phyloP scores from a whole-genome alignment of 2,888 invertebrate genomes.

The Chromoteleia sp. region DNA sequence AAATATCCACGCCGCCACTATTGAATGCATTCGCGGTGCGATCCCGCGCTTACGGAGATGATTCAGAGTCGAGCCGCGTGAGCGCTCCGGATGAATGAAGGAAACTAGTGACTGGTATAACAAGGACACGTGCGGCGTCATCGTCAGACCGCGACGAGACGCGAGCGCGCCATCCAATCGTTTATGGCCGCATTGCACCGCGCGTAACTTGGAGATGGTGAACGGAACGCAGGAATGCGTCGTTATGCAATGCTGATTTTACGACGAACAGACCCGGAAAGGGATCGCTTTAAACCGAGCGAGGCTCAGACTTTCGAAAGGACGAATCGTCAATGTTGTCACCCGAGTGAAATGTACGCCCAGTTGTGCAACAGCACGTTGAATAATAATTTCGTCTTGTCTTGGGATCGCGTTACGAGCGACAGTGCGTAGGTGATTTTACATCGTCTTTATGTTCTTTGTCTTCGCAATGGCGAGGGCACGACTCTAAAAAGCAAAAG shows the following conservation, averaged over 20 bases:
- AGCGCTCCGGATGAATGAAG: constrained; percentile 48
- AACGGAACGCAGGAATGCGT: constrained; percentile 39
- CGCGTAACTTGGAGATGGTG: constrained; percentile 22
- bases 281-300: background rate
- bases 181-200: constrained; percentile 17
- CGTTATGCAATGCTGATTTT: constrained; percentile 42
- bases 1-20: constrained; percentile 27
- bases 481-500: background rate
- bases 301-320: constrained; percentile 16
- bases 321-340: constrained; percentile 16
- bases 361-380: constrained; percentile 20
- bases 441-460: constrained; percentile 8
- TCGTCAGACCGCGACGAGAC: constrained; percentile 48
- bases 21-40: constrained; percentile 10
- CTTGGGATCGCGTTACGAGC: constrained; percentile 7
- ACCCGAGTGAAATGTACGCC: constrained; percentile 23
- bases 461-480: background rate
- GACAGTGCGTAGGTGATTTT: constrained; percentile 30
- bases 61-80: constrained; percentile 23
- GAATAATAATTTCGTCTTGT: constrained; percentile 18
- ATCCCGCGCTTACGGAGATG: constrained; percentile 22
- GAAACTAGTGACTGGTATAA: constrained; percentile 34
- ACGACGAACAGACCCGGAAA: constrained; percentile 39
- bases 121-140: constrained; percentile 58
- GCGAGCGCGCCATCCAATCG: constrained; percentile 23